phyloP scores from a whole-genome alignment of 1,140 invertebrate species.

The Cyclina sinensis region DNA sequence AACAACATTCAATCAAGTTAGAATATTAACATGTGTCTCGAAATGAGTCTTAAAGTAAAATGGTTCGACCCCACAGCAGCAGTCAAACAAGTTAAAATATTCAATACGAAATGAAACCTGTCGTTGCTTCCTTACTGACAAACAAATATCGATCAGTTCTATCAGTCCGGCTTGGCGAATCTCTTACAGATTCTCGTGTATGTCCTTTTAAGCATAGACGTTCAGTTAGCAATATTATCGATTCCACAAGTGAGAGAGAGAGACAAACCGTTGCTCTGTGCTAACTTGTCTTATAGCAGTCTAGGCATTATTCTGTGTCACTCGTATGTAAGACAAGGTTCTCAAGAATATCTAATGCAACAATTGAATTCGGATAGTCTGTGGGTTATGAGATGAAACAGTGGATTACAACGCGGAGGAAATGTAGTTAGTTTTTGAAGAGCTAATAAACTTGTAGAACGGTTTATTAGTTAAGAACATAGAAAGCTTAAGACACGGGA shows the following conservation, averaged over 20 bases:
- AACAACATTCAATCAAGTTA: not conserved
- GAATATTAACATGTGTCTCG: too few relatives aligned
- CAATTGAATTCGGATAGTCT: too few relatives aligned
- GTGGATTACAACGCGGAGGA: too few relatives aligned
- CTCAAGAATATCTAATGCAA: not conserved
- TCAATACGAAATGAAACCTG: slow-evolving; percentile 1
- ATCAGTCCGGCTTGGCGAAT: not conserved
- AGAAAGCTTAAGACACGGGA: too few relatives aligned
- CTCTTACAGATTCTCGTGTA: not conserved
- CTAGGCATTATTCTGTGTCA: not conserved
- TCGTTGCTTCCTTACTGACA: not conserved
- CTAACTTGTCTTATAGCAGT: not conserved
- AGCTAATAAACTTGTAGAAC: too few relatives aligned
- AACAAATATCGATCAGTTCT: not conserved
- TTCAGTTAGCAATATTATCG: not conserved
- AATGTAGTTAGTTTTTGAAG: too few relatives aligned
- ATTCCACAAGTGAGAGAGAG: not conserved
- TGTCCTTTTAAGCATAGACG: not conserved
- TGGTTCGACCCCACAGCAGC: not conserved
- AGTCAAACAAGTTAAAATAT: slow-evolving; percentile 31
- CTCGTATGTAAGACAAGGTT: not conserved
- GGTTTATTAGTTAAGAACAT: too few relatives aligned
- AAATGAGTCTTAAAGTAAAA: too few relatives aligned
- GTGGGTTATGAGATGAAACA: too few relatives aligned
- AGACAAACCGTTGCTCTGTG: not conserved